Evolutionary conservation across 2,888 invertebrate genomes (phyloP), one percentile per base, ranked within the genome.

Genomic region (Invenusta paracnida): DNA sequence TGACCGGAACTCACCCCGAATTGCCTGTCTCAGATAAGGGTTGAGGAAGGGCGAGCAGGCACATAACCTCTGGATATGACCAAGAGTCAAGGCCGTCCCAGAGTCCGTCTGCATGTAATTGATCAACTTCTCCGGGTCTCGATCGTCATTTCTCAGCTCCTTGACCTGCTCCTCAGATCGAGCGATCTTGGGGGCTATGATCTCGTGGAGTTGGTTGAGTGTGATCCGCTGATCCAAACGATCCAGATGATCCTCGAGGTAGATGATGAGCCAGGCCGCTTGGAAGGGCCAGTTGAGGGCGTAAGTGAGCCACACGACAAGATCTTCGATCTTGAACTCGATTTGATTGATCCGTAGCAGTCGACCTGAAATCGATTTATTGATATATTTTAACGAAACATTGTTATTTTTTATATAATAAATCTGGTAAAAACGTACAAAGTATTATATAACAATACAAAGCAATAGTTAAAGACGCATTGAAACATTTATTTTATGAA

Each of bases 321-420:
- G 67, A 17, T 84, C 30, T 84, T 30, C 66, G 48, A 84, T 29
- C 30, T 84, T 84, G 66, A 84, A 84, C 2, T 84, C 84, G 5
- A 84, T 84, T n/a, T 67, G 84, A 84, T 66, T 30, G n/a, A 84
- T 48, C 5, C 84, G 48, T 5, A 84, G 84, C 1, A 48, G 67
- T n/a, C 84, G 48, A 28, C 67, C 67, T 84, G 84, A 79, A 79
- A 48, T n/a, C n/a, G n/a, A n/a, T n/a, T n/a, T n/a, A n/a, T n/a
- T n/a, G n/a, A n/a, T n/a, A n/a, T n/a, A n/a, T n/a, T n/a, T n/a
- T n/a, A n/a, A n/a, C n/a, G n/a, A n/a, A n/a, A n/a, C n/a, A n/a
- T n/a, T n/a, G n/a, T n/a, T n/a, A n/a, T n/a, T n/a, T n/a, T n/a
- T n/a, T n/a, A n/a, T n/a, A n/a, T n/a, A n/a, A n/a, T n/a, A n/a